Percentiles rank a stretch among this genome's conserved stretches.
phyloP scores from a whole-genome alignment of 2,888 invertebrate genomes.

The Sinopyrophorus schimmeli region DNA sequence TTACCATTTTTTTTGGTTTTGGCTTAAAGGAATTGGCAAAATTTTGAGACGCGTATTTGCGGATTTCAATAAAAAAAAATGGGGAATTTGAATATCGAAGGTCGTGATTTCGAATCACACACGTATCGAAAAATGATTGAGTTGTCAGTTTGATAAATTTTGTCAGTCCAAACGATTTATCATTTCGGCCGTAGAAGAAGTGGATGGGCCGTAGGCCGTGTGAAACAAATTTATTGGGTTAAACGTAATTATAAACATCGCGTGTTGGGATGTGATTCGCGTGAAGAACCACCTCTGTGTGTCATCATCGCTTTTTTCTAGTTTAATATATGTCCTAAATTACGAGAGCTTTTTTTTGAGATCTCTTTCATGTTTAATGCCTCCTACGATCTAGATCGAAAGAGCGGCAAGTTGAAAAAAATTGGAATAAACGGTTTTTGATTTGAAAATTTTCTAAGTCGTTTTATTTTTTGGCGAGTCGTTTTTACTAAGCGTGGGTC shows the following conservation, averaged over 20 bases:
- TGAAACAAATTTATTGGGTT: conserved; percentile 51
- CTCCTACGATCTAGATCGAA: no score
- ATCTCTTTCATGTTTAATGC: no score
- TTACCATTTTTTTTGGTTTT: not conserved
- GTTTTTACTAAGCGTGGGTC: no score
- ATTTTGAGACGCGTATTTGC: no score
- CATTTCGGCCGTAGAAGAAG: conserved; percentile 39
- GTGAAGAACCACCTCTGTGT: conserved; percentile 25
- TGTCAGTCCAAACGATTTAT: conserved; percentile 46
- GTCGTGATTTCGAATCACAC: conserved; percentile 34
- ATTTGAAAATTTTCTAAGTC: no score
- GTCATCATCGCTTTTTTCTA: conserved; percentile 25
- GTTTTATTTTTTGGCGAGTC: no score
- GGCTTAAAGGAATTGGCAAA: not conserved
- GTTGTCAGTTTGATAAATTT: conserved; percentile 51
- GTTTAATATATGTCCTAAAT: conserved; percentile 14
- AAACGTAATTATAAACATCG: conserved; percentile 47
- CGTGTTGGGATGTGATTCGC: conserved; percentile 40
- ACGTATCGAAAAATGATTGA: conserved; percentile 41
- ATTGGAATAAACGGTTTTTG: no score
- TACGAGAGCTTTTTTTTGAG: no score
- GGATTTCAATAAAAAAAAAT: no score
- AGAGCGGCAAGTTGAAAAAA: no score
- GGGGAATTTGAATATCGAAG: no score
- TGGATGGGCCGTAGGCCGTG: conserved; percentile 48